phyloP scores from a whole-genome alignment of 1,140 invertebrate genomes.

The Aphelinus atriplicis region DNA sequence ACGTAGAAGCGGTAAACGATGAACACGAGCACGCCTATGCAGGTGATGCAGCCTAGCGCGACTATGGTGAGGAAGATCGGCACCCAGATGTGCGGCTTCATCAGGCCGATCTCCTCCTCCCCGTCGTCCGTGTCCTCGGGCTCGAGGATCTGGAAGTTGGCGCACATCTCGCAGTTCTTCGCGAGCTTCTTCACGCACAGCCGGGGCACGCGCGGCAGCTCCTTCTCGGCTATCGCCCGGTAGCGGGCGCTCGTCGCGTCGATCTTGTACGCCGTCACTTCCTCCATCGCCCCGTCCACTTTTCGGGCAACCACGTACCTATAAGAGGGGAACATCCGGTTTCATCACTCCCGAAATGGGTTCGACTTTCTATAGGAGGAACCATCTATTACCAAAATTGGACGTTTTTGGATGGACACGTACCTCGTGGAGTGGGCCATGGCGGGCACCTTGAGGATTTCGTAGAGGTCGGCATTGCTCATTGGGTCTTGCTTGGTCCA shows the following conservation, averaged over 20 bases:
- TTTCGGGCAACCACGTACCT: conserved; percentile 41
- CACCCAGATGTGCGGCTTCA: conserved; percentile 63
- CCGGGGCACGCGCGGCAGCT: conserved; percentile 41
- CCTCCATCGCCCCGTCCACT: conserved; percentile 38
- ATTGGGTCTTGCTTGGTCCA: conserved; percentile 39
- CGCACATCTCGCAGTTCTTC: conserved; percentile 51
- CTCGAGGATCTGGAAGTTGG: conserved; percentile 49
- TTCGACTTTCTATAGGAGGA: too few species aligned
- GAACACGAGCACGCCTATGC: conserved; percentile 63
- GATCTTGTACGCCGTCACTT: conserved; percentile 47
- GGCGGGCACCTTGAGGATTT: conserved; percentile 48
- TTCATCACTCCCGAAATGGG: too few species aligned
- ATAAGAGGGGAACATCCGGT: background rate
- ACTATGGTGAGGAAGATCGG: conserved; percentile 64
- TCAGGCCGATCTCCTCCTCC: conserved; percentile 7
- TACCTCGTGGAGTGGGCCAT: conserved; percentile 51
- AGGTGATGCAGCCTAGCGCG: conserved; percentile 61
- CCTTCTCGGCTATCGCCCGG: conserved; percentile 40
- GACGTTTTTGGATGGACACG: too few species aligned
- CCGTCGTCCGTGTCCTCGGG: background rate
- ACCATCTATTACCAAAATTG: too few species aligned
- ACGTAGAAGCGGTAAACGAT: conserved; percentile 66
- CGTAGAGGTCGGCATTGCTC: conserved; percentile 50
- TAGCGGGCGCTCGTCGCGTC: conserved; percentile 36
- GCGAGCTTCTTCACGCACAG: conserved; percentile 49